Evolutionary conservation across 2,113 vertebrate genomes (phyloP).

Genomic region (Leucosticte australis): DNA sequence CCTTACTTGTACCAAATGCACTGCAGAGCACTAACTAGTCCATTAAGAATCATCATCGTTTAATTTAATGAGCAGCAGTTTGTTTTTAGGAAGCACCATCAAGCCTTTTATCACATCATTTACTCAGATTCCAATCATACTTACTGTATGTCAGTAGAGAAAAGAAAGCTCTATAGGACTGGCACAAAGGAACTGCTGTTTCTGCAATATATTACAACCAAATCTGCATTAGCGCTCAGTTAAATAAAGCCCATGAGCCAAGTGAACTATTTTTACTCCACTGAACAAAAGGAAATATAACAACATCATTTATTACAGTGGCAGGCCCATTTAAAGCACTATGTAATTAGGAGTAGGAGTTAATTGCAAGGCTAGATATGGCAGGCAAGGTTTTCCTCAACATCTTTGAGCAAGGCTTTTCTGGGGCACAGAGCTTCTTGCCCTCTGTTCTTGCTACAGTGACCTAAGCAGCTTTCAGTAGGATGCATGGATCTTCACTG

Average conservation of each 20-base stretch:
- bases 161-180: not conserved
- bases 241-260: conserved; percentile 22
- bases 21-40: not conserved
- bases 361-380: not conserved
- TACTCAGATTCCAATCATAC: not conserved
- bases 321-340: not conserved
- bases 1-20: not conserved
- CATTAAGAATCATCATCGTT: not conserved
- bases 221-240: not conserved
- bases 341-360: not conserved
- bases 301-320: not conserved
- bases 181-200: conserved; percentile 22
- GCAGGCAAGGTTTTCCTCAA: not conserved
- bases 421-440: not conserved
- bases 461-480: not conserved
- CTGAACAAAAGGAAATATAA: not conserved
- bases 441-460: not conserved
- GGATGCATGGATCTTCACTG: not conserved
- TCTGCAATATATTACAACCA: not conserved
- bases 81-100: not conserved
- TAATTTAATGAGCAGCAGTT: not conserved
- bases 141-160: not conserved
- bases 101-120: not conserved
- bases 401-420: not conserved
- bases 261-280: conserved; percentile 22